phyloP scores from a whole-genome alignment of 2,113 vertebrate genomes.

The Oncorhynchus tshawytscha region DNA sequence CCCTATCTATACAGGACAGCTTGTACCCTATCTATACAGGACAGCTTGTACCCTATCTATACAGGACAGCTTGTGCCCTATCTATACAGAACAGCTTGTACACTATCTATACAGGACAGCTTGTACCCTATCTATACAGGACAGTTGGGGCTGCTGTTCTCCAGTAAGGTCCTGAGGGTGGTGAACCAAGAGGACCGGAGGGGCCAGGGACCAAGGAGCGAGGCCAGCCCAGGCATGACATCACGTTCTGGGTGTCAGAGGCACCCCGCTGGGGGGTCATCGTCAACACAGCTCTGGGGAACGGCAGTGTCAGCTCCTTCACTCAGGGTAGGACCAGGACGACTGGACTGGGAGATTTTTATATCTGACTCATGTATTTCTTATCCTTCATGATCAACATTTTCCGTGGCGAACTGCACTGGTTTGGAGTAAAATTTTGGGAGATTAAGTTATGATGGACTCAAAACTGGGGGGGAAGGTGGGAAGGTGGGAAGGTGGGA shows the following conservation, averaged over 20 bases:
- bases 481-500: too few species aligned
- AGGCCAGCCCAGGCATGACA: conserved; percentile 41
- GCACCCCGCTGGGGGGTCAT: conserved; percentile 84
- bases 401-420: too few species aligned
- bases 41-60: too few species aligned
- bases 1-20: too few species aligned
- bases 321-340: conserved; percentile 81
- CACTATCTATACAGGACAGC: too few species aligned
- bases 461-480: too few species aligned
- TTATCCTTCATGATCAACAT: too few species aligned
- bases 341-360: background rate
- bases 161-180: conserved; percentile 86
- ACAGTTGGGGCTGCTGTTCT: conserved; percentile 84
- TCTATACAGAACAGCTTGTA: too few species aligned
- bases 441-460: background rate
- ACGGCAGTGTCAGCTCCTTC: conserved; percentile 85
- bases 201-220: conserved; percentile 29
- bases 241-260: conserved; percentile 81
- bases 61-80: too few species aligned
- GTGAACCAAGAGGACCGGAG: conserved; percentile 87
- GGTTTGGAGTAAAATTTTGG: background rate
- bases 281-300: conserved; percentile 86
- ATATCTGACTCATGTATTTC: background rate
- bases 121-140: too few species aligned
- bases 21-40: too few species aligned